Percentiles rank a stretch among this genome's conserved stretches.
phyloP scores from a whole-genome alignment of 2,113 vertebrate species.

The Corythornis vintsioides region DNA sequence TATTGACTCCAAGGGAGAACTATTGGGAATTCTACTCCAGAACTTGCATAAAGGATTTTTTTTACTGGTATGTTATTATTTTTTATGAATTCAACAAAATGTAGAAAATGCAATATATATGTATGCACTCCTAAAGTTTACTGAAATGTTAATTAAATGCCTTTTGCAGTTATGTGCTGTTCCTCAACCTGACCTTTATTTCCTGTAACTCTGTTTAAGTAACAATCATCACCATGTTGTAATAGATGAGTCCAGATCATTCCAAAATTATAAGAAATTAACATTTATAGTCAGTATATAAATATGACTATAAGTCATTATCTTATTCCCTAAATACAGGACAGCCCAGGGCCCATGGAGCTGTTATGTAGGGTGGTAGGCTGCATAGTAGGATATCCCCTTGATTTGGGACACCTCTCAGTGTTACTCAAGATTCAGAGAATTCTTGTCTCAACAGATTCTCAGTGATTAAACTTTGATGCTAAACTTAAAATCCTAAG shows the following conservation, averaged over 20 bases:
- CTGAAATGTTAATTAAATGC: not conserved
- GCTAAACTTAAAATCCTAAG: not conserved
- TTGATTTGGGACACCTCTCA: not conserved
- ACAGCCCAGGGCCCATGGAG: not conserved
- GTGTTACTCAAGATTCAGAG: not conserved
- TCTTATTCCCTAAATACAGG: not conserved
- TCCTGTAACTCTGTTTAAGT: not conserved
- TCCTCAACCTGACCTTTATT: not conserved
- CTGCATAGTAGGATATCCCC: not conserved
- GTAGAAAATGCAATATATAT: not conserved
- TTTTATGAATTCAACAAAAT: not conserved
- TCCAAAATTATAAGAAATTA: not conserved
- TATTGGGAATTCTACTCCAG: not conserved
- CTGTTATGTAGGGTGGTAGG: not conserved
- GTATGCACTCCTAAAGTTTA: not conserved
- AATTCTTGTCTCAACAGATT: not conserved
- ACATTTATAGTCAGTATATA: not conserved
- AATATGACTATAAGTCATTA: not conserved
- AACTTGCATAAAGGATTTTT: not conserved
- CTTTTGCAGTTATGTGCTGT: not conserved
- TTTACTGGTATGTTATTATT: not conserved
- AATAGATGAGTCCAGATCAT: not conserved
- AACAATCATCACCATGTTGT: not conserved
- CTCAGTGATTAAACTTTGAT: not conserved
- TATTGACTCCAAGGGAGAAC: not conserved